Base-by-base conservation (phyloP, 2,113 vertebrate species). In the Odocoileus virginianus region DNA sequence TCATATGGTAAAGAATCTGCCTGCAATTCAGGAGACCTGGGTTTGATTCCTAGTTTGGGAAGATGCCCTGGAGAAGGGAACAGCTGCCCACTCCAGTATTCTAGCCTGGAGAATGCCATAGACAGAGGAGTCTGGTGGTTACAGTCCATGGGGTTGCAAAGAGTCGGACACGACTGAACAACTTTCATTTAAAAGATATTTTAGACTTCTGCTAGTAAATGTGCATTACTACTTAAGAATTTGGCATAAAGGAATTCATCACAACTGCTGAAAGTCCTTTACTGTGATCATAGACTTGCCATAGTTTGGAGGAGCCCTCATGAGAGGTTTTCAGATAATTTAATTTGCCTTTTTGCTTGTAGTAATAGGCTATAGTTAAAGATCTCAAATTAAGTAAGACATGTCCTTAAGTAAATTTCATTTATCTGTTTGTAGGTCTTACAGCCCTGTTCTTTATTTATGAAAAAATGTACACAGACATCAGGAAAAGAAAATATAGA, bases 391-490 rank as follows among this genome's bases (percentile, higher is more conserved):
- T 61, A 76, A 82, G 43, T 92, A 87, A 96, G 54, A 54, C 13
- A 33, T 57, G 21, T 87, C 94, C 30, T 0, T 40, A 60, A 47
- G 12, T 61, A 47, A 78, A 81, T 87, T 96, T 96, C n/a, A 45
- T 90, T 93, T 83, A 27, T 95, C 87, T 84, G 47, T 96, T 47
- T 90, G 93, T 86, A 99, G 99, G 99, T 99, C 43, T 97, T 99
- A 92, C 98, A 98, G 2, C 99, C 99, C 0, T 99, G 99, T 97
- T 99, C 99, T 4, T 98, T 99, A 55, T 97, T 98, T 93, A 97
- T 99, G 98, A 99, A 99, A 98, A 99, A 99, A 71, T 99, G 96
- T 97, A 95, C 97, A 12, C 98, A 98, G 40, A 87, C 95, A 74
- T 98, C 98, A n/a, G 99, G 98, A 60, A 98, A 99, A 10, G 98